Conservation (phyloP, 2,113 vertebrate genomes). For the Nematolebias whitei region DNA sequence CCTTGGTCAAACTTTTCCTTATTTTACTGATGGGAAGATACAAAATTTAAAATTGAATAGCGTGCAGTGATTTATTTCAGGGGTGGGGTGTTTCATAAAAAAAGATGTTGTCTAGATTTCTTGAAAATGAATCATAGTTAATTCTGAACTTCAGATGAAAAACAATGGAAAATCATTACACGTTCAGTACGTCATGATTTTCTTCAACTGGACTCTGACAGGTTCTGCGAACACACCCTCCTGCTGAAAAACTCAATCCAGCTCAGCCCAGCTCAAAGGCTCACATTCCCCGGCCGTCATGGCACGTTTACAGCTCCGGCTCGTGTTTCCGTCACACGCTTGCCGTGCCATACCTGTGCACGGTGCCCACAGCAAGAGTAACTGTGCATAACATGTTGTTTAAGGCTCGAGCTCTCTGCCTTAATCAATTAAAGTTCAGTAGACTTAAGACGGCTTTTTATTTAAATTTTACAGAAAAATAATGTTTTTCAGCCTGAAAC, state of each 20-base stretch:
- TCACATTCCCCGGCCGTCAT: slow-evolving; percentile 64
- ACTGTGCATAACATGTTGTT: slow-evolving; percentile 36
- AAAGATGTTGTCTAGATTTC: no score
- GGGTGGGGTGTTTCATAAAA: no score
- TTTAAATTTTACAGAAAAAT: no score
- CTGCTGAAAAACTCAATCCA: slow-evolving; percentile 51
- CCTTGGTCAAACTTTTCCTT: not conserved
- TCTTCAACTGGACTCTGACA: slow-evolving; percentile 34
- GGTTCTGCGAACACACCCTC: slow-evolving; percentile 36
- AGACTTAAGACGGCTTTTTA: no score
- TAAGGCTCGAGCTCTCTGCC: slow-evolving; percentile 26
- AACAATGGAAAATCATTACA: slow-evolving; percentile 5
- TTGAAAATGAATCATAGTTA: no score
- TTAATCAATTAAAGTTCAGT: slow-evolving; percentile 22
- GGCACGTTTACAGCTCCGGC: slow-evolving; percentile 61
- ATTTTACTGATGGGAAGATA: not conserved
- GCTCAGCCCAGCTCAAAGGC: slow-evolving; percentile 27
- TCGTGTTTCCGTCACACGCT: slow-evolving; percentile 70
- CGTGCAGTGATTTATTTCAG: no score
- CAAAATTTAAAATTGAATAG: no score
- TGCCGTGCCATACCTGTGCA: slow-evolving; percentile 68
- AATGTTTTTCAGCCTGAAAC: not conserved
- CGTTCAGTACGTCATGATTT: slow-evolving; percentile 32
- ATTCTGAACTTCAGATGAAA: no score
- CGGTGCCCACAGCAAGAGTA: slow-evolving; percentile 36